A percentile compares a stretch with the other conserved stretches of the same genome.
Conservation (phyloP, 2,113 vertebrate species). For the Podarcis muralis region DNA sequence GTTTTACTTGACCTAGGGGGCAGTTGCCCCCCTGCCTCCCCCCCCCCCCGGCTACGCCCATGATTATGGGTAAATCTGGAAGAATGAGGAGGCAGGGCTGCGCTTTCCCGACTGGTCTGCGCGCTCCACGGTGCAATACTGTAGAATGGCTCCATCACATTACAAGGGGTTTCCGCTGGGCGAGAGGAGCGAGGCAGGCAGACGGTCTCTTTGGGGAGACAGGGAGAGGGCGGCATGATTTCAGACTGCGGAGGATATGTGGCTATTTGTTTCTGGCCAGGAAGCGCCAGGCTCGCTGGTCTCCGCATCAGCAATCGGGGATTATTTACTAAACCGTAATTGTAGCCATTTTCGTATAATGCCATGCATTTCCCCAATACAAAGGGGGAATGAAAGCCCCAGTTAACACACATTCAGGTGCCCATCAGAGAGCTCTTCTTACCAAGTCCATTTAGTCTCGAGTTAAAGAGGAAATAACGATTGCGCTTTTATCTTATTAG, state of each 20-base stretch:
- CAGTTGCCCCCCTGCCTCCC: too few species aligned
- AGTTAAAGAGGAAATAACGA: slow-evolving; percentile 1
- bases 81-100: too few species aligned
- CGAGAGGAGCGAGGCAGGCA: neutral
- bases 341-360: slow-evolving; percentile 27
- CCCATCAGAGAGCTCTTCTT: neutral
- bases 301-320: neutral
- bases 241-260: neutral
- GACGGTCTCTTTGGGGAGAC: neutral
- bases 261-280: slow-evolving; percentile 8
- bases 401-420: neutral
- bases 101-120: too few species aligned
- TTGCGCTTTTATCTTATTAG: neutral
- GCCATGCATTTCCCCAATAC: neutral
- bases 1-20: too few species aligned
- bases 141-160: neutral
- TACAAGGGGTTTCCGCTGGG: slow-evolving; percentile 2
- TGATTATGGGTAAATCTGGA: too few species aligned
- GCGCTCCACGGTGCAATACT: neutral
- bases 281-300: neutral
- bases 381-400: slow-evolving; percentile 1
- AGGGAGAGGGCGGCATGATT: neutral
- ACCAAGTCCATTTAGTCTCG: neutral
- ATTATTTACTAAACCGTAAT: neutral
- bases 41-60: too few species aligned